These are phyloP conservation scores for Myotis myotis DNA, from an alignment of 2,797 vertebrate species.

Conservation along the genomic window DNA sequence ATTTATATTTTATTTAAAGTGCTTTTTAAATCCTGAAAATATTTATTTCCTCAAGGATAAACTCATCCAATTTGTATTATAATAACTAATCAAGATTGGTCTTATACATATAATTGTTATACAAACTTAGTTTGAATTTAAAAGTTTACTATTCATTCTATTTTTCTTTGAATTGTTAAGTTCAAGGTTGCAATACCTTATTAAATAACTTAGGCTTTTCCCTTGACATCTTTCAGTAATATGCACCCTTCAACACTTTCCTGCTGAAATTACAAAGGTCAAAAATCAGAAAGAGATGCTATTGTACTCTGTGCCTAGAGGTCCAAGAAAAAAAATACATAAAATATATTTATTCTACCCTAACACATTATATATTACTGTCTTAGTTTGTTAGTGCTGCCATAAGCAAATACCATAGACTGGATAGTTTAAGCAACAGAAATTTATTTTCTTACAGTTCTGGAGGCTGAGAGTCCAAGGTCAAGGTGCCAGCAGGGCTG, in stretches of 20 bases:
- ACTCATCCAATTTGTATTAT: not conserved
- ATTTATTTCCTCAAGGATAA: not conserved
- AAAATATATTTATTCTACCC: not conserved
- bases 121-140: not conserved
- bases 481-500: not conserved
- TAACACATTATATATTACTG: not conserved
- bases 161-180: constrained; percentile 35
- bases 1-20: not conserved
- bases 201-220: constrained; percentile 1
- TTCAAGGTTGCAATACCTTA: constrained; percentile 5
- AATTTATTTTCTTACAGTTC: not conserved
- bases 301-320: not conserved
- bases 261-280: not conserved
- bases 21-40: not conserved
- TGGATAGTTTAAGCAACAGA: not conserved
- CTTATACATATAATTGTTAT: not conserved
- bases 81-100: not conserved
- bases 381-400: not conserved
- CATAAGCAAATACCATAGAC: not conserved
- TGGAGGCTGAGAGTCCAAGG: not conserved
- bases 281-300: not conserved
- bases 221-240: constrained; percentile 15
- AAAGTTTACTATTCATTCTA: not conserved
- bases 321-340: not conserved
- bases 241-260: not conserved